A percentile compares a stretch with the other conserved stretches of the same genome.
Conservation (phyloP, 2,113 vertebrate genomes). For the Hippocampus mohnikei region DNA sequence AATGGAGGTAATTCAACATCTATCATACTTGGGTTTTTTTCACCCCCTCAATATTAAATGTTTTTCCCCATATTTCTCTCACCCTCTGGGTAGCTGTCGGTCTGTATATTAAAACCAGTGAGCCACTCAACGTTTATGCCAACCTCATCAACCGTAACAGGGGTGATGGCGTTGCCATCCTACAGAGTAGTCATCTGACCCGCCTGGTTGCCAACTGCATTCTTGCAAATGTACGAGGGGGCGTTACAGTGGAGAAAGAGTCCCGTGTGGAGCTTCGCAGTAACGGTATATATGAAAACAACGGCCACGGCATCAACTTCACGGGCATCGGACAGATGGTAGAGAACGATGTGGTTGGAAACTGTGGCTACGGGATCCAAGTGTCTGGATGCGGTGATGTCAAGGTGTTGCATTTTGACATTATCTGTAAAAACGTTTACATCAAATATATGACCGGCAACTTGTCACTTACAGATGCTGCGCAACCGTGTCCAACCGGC, state of each 20-base stretch:
- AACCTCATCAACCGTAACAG: constrained; percentile 81
- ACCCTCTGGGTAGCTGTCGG: constrained; percentile 76
- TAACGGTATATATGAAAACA: constrained; percentile 86
- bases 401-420: constrained; percentile 69
- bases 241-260: constrained; percentile 78
- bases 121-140: constrained; percentile 77
- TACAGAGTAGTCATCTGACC: constrained; percentile 84
- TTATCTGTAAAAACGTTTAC: neutral
- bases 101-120: constrained; percentile 83
- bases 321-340: constrained; percentile 77
- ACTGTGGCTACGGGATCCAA: constrained; percentile 79
- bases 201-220: constrained; percentile 82
- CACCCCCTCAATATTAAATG: neutral
- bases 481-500: constrained; percentile 85
- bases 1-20: constrained; percentile 72
- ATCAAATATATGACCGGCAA: neutral
- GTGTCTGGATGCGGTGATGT: constrained; percentile 77
- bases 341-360: constrained; percentile 87
- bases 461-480: constrained; percentile 68
- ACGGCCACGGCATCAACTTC: constrained; percentile 77
- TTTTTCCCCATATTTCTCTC: neutral
- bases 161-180: constrained; percentile 75
- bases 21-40: neutral
- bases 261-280: constrained; percentile 83
- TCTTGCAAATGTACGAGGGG: constrained; percentile 76